A percentile compares a stretch with the other conserved stretches of the same genome.
These are phyloP conservation scores for Xylocopa sonorina DNA, from an alignment of 1,140 invertebrate genomes.

Conservation along the genomic window DNA sequence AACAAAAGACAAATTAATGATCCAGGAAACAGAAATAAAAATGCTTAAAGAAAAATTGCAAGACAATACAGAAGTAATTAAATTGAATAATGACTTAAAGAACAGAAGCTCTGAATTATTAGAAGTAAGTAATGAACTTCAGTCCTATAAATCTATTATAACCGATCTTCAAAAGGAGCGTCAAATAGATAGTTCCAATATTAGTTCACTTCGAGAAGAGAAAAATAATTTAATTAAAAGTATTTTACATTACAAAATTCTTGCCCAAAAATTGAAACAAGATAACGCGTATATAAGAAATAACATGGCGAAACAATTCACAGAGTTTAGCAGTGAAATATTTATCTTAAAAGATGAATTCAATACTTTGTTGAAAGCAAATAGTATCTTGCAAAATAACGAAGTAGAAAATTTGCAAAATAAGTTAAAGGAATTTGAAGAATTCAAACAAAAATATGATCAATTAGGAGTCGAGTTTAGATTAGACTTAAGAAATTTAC, in stretches of 20 bases:
- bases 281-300: conserved; percentile 59
- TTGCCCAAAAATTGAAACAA: conserved; percentile 50
- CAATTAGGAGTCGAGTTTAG: conserved; percentile 78
- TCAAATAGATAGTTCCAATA: conserved; percentile 40
- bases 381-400: conserved; percentile 30
- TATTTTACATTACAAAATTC: conserved; percentile 62
- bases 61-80: conserved; percentile 56
- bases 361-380: conserved; percentile 34
- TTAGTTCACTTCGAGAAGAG: conserved; percentile 60
- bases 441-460: conserved; percentile 51
- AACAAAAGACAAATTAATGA: conserved; percentile 58
- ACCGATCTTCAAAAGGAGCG: conserved; percentile 63
- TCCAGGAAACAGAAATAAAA: conserved; percentile 55
- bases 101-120: conserved; percentile 64
- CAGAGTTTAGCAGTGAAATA: conserved; percentile 25
- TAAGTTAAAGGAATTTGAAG: conserved; percentile 28
- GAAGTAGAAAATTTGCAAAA: conserved; percentile 24
- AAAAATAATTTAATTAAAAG: conserved; percentile 64
- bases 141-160: conserved; percentile 61
- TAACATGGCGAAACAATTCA: conserved; percentile 33
- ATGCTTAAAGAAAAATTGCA: conserved; percentile 53
- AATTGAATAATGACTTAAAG: conserved; percentile 61
- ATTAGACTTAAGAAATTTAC: conserved; percentile 52
- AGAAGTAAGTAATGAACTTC: conserved; percentile 60
- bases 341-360: conserved; percentile 36